Conservation (phyloP, 2,113 vertebrate genomes). For the Aspiorhynchus laticeps region DNA sequence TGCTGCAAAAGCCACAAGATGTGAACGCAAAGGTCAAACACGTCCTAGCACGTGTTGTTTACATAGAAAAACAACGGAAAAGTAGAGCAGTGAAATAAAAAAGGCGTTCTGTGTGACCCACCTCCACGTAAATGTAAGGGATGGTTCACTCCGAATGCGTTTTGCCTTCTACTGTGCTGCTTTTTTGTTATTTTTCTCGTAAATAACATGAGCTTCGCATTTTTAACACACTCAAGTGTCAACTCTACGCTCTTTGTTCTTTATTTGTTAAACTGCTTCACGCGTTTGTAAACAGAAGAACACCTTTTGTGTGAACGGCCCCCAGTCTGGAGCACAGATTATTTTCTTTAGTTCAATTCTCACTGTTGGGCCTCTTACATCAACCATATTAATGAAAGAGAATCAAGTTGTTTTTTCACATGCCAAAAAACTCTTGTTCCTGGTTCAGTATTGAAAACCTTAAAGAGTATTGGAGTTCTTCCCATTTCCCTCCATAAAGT, state of each 20-base stretch:
- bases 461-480: not conserved
- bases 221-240: not conserved
- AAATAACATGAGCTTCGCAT: not conserved
- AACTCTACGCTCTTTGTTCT: too few species aligned
- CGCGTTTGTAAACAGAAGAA: not conserved
- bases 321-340: not conserved
- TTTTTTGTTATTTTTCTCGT: not conserved
- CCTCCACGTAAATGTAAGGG: not conserved
- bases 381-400: not conserved
- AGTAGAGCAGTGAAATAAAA: not conserved
- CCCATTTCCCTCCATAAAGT: not conserved
- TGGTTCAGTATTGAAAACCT: not conserved
- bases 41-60: too few species aligned
- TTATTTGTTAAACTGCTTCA: too few species aligned
- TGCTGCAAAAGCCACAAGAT: not conserved
- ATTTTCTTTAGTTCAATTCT: not conserved
- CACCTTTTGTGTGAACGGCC: not conserved
- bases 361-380: not conserved
- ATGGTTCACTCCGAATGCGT: not conserved
- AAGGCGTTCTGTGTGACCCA: not conserved
- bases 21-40: not conserved
- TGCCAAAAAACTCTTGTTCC: slow-evolving; percentile 5
- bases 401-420: not conserved
- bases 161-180: not conserved
- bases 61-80: not conserved